phyloP scores from a whole-genome alignment of 64 coral and sea anemone species.

The Porites australiensis region DNA sequence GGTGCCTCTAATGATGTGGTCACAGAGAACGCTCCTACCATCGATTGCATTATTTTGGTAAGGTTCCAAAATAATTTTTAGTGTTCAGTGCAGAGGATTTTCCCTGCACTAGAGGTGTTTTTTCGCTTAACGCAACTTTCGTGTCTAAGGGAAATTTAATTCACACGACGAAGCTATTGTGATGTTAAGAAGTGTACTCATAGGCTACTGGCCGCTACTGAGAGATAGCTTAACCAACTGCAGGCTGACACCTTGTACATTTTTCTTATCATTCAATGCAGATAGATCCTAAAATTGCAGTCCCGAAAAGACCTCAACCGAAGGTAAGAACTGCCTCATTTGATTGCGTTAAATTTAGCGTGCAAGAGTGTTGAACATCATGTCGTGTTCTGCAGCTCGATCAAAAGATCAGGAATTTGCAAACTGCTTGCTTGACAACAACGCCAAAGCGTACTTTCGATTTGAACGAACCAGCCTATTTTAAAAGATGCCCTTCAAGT shows the following conservation, averaged over 20 bases:
- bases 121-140: slow-evolving; percentile 26
- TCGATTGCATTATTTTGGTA: background rate
- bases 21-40: background rate
- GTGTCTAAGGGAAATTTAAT: slow-evolving; percentile 43
- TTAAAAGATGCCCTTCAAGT: background rate
- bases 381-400: slow-evolving; percentile 12
- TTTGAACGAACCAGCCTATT: background rate
- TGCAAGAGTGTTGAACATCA: slow-evolving; percentile 47
- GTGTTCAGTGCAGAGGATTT: background rate
- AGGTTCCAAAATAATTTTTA: background rate
- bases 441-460: background rate
- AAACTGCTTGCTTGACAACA: slow-evolving; percentile 47
- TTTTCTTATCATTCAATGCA: slow-evolving; percentile 23
- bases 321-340: slow-evolving; percentile 54
- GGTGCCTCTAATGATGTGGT: slow-evolving; percentile 24
- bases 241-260: slow-evolving; percentile 18
- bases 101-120: background rate
- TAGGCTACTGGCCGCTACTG: background rate
- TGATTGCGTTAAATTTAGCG: slow-evolving; percentile 54
- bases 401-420: slow-evolving; percentile 53
- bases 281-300: slow-evolving; percentile 80
- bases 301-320: slow-evolving; percentile 71
- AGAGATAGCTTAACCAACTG: slow-evolving; percentile 2
- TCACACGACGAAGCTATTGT: slow-evolving; percentile 52
- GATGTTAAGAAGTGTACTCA: slow-evolving; percentile 11